These are phyloP conservation scores for Papilio dardanus DNA, from an alignment of 1,140 invertebrate species.

Conservation along the genomic window DNA sequence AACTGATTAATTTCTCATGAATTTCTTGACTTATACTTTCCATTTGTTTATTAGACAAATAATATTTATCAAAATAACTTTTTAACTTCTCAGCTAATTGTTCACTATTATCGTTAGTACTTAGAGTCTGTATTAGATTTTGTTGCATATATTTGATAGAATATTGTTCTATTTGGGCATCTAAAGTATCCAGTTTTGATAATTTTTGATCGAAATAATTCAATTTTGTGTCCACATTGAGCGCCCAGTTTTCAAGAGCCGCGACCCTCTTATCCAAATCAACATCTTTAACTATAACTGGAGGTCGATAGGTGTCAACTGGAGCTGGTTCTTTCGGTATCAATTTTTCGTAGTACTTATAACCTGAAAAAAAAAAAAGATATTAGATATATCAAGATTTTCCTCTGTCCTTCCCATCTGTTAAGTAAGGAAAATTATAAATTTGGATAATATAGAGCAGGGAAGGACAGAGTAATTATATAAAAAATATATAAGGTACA, in stretches of 20 bases:
- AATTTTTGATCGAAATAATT: constrained; percentile 68
- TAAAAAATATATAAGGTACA: constrained; percentile 53
- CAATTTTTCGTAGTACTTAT: constrained; percentile 58
- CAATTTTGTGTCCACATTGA: constrained; percentile 64
- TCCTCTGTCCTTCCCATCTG: constrained; percentile 78
- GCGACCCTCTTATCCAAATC: constrained; percentile 66
- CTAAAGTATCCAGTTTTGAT: constrained; percentile 66
- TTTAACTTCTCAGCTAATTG: constrained; percentile 64
- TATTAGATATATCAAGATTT: constrained; percentile 28
- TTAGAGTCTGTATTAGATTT: constrained; percentile 71
- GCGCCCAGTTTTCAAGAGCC: constrained; percentile 70
- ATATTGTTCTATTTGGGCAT: constrained; percentile 68
- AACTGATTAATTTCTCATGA: constrained; percentile 68
- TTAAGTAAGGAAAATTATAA: constrained; percentile 37
- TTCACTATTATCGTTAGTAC: constrained; percentile 58
- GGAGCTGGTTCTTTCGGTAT: constrained; percentile 47
- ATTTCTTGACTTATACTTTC: constrained; percentile 62
- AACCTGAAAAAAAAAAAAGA: constrained; percentile 62
- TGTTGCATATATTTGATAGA: constrained; percentile 70
- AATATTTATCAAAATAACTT: constrained; percentile 65
- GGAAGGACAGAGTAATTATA: constrained; percentile 78
- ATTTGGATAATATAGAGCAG: constrained; percentile 47
- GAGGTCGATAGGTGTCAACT: constrained; percentile 62
- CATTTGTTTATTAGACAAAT: constrained; percentile 65
- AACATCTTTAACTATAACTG: constrained; percentile 60